phyloP scores from a whole-genome alignment of 2,888 invertebrate genomes.

The Temnothorax unifasciatus region DNA sequence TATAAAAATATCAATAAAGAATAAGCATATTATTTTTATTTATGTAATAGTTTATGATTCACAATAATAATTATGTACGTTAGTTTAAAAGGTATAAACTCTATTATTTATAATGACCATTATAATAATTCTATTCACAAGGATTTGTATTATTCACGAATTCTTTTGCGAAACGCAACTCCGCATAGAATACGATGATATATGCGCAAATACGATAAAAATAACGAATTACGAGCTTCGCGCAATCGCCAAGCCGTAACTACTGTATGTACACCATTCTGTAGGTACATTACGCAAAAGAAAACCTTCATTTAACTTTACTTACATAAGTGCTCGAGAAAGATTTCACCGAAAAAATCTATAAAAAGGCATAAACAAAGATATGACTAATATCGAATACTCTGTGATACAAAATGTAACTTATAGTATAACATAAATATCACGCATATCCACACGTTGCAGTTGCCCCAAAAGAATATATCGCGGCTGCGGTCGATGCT shows the following conservation, averaged over 20 bases:
- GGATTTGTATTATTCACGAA: constrained; percentile 7
- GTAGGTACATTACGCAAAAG: background rate
- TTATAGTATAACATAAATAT: constrained; percentile 12
- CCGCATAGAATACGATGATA: background rate
- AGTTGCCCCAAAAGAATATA: constrained; percentile 24
- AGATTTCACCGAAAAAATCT: background rate
- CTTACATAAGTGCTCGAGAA: background rate
- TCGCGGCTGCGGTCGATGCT: constrained; percentile 69
- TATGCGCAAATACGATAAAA: constrained; percentile 18
- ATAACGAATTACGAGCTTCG: background rate
- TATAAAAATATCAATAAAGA: background rate
- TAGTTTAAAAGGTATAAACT: background rate
- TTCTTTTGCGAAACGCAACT: background rate
- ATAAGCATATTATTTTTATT: background rate
- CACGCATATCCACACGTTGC: constrained; percentile 8
- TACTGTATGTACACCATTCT: background rate
- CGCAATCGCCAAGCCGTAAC: constrained; percentile 7
- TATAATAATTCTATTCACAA: constrained; percentile 1
- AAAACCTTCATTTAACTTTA: constrained; percentile 8
- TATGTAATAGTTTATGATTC: background rate
- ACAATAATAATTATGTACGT: background rate
- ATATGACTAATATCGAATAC: background rate
- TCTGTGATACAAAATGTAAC: background rate
- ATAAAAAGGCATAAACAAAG: background rate
- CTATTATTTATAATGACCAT: constrained; percentile 26